Evolutionary conservation across 2,797 vertebrate species (phyloP).

Genomic region (Selene dorsalis): DNA sequence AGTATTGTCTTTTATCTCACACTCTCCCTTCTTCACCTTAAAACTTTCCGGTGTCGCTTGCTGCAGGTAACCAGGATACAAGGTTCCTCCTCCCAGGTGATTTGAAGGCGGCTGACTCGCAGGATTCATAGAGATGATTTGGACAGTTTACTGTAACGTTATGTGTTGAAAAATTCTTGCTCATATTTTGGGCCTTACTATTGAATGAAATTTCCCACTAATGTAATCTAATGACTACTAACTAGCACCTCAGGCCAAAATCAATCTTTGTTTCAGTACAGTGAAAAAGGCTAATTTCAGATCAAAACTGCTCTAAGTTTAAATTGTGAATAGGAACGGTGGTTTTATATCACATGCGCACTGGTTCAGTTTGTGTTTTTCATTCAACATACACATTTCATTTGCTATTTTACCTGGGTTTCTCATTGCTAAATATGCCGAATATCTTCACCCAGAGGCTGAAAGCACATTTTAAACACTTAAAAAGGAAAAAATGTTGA

Average conservation of each 20-base stretch:
- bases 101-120: slow-evolving; percentile 45
- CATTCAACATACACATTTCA: slow-evolving; percentile 40
- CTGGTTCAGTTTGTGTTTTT: slow-evolving; percentile 39
- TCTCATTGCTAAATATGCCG: slow-evolving; percentile 67
- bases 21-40: slow-evolving; percentile 54
- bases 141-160: slow-evolving; percentile 67
- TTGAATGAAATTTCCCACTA: neutral
- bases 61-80: slow-evolving; percentile 62
- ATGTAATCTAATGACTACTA: slow-evolving; percentile 20
- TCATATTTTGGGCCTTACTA: slow-evolving; percentile 19
- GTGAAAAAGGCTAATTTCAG: neutral
- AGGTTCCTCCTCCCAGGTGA: slow-evolving; percentile 66
- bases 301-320: neutral
- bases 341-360: neutral
- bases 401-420: slow-evolving; percentile 28
- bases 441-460: slow-evolving; percentile 69
- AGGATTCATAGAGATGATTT: slow-evolving; percentile 52
- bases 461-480: slow-evolving; percentile 71
- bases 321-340: slow-evolving; percentile 3
- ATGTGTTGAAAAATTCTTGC: slow-evolving; percentile 17
- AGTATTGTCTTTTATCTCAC: slow-evolving; percentile 63
- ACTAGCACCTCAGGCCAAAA: neutral
- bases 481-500: slow-evolving; percentile 70
- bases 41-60: slow-evolving; percentile 73
- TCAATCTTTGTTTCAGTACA: neutral